Evolutionary conservation across 2,797 vertebrate species (phyloP).

Genomic region (Sebastiscus tertius): DNA sequence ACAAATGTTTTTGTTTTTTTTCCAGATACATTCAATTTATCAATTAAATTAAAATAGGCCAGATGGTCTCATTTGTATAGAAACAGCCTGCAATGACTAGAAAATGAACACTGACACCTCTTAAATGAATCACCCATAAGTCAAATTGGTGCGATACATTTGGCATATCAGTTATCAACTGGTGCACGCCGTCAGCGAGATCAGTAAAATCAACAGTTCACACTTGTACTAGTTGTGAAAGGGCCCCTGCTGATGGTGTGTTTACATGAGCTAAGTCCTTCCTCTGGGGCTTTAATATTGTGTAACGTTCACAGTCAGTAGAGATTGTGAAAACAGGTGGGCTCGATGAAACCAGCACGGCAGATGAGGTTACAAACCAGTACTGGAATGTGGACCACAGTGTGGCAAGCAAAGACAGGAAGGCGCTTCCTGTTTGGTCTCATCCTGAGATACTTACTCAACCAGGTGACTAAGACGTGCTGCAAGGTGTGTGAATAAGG

Average conservation of each 20-base stretch:
- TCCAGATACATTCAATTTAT: not conserved
- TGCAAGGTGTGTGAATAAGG: not conserved
- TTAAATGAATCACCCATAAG: not conserved
- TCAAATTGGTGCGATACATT: not conserved
- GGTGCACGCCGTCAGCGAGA: not conserved
- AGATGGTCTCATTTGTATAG: not conserved
- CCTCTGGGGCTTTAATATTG: not conserved
- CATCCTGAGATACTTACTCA: not conserved
- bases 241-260: not conserved
- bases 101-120: not conserved
- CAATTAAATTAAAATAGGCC: not conserved
- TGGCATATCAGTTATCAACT: not conserved
- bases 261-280: not conserved
- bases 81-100: not conserved
- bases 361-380: constrained; percentile 12
- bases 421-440: constrained; percentile 7
- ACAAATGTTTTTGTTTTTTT: not conserved
- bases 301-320: not conserved
- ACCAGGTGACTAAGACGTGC: not conserved
- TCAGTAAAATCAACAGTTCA: not conserved
- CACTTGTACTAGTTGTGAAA: not conserved
- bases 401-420: not conserved
- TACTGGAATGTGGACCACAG: not conserved
- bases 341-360: not conserved
- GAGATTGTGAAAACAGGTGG: constrained; percentile 18